A percentile compares a stretch with the other conserved stretches of the same genome.
These are phyloP conservation scores for Nemopilema nomurai DNA, from an alignment of 30 jellyfish, hydroid and myxozoan species.

Conservation along the genomic window DNA sequence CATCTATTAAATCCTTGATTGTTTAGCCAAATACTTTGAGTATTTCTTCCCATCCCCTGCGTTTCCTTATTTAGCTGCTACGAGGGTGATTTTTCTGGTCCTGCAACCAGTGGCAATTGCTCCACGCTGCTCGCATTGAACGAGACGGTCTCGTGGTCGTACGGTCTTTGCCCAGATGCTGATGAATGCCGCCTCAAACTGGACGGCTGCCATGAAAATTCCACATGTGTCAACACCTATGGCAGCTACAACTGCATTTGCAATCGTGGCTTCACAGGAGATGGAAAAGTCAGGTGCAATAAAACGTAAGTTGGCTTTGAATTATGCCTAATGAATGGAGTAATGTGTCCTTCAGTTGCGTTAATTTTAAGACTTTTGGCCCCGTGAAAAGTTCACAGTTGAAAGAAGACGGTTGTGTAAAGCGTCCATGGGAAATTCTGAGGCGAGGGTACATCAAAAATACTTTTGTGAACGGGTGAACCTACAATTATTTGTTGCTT, in stretches of 20 bases:
- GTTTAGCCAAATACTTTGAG: too few relatives aligned
- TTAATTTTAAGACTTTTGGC: too few relatives aligned
- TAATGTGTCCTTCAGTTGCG: too few relatives aligned
- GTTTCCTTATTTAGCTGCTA: constrained; percentile 74
- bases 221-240: constrained; percentile 76
- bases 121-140: constrained; percentile 45
- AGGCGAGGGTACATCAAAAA: too few relatives aligned
- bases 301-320: constrained; percentile 67
- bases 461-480: too few relatives aligned
- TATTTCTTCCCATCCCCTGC: too few relatives aligned
- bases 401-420: too few relatives aligned
- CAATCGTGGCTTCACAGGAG: constrained; percentile 86
- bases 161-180: constrained; percentile 89
- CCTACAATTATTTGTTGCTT: too few relatives aligned
- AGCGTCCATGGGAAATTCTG: too few relatives aligned
- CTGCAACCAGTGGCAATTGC: constrained; percentile 42
- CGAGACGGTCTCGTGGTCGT: constrained; percentile 78
- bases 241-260: constrained; percentile 80
- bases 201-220: constrained; percentile 66
- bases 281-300: constrained; percentile 75
- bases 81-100: constrained; percentile 89
- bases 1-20: too few relatives aligned
- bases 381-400: too few relatives aligned
- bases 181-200: constrained; percentile 81
- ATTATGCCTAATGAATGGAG: too few relatives aligned